Evolutionary conservation across 1,140 invertebrate genomes (phyloP), one percentile per base, ranked within the genome.

Genomic region (Sycophila sp.): DNA sequence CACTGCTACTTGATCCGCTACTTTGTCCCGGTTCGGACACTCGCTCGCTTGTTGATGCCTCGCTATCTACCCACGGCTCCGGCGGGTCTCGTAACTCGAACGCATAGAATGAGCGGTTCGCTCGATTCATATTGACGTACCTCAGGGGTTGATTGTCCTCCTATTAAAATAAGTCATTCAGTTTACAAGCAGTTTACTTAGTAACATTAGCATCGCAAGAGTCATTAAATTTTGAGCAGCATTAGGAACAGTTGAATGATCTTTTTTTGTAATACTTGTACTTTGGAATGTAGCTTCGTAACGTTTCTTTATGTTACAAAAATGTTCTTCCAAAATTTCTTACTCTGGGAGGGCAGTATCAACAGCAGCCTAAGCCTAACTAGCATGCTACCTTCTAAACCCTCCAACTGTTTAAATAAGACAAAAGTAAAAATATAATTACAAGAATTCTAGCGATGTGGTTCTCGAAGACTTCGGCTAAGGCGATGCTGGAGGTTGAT

Each of bases 381-480:
- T 56, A 70, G 75, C 73, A 76, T 69, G 72, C 74, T 77, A 78
- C 72, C 73, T 86, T 86, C 84, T 86, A 80, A 32, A 83, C 73
- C 76, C 82, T 84, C 83, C 83, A n/a, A 59, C 36, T 7, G 10
- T 7, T 32, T 32, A 3, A 30, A 34, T 36, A 30, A 62, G 53
- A 28, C 6, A 55, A 55, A 56, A 13, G 13, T 56, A 56, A 65
- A 69, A 53, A 30, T 59, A 59, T 69, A 77, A 79, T 85, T 80
- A 89, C 91, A 86, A 92, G 77, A 75, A 90, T 88, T 76, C 89
- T 89, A 15, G 90, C 87, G 76, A 92, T 89, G 75, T 92, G 90
- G 81, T 89, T 87, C 51, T 92, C 88, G 22, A 91, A 78, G 36
- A 92, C 90, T 83, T 92, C 90, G 22, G 90, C 90, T 15, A 92